These are phyloP conservation scores for Clostera curtula DNA, from an alignment of 2,888 invertebrate species.

Conservation along the genomic window DNA sequence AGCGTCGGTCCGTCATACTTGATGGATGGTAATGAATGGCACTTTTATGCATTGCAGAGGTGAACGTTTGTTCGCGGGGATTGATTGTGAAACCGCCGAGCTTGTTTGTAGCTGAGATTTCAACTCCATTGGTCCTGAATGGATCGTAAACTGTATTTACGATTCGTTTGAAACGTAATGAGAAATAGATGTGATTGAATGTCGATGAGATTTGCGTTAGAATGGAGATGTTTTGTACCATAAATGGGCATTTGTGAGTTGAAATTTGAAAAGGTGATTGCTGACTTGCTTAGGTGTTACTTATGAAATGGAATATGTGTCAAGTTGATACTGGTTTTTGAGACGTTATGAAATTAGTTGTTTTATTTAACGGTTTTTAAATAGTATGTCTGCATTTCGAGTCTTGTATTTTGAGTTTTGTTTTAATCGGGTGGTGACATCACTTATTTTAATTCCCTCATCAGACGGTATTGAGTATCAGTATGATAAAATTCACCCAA, in stretches of 20 bases:
- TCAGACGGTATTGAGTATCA: too few relatives aligned
- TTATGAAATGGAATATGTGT: too few relatives aligned
- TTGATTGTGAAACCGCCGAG: slow-evolving; percentile 25
- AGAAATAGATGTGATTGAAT: slow-evolving; percentile 12
- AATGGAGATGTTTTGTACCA: slow-evolving; percentile 12
- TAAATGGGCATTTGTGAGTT: slow-evolving; percentile 5
- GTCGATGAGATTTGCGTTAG: slow-evolving; percentile 13
- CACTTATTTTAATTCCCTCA: too few relatives aligned
- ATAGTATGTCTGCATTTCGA: too few relatives aligned
- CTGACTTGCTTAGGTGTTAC: too few relatives aligned
- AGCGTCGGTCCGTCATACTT: slow-evolving; percentile 42
- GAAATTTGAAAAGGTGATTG: too few relatives aligned
- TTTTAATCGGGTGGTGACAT: too few relatives aligned
- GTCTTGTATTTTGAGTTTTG: too few relatives aligned
- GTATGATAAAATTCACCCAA: too few relatives aligned
- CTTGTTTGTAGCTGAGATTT: slow-evolving; percentile 22
- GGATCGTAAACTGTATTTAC: slow-evolving; percentile 24
- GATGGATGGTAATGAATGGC: slow-evolving; percentile 54
- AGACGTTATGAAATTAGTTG: too few relatives aligned
- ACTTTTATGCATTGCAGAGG: slow-evolving; percentile 40
- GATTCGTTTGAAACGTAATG: slow-evolving; percentile 18
- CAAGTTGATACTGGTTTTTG: too few relatives aligned
- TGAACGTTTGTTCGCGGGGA: slow-evolving; percentile 26
- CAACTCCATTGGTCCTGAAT: slow-evolving; percentile 25
- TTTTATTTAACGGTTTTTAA: too few relatives aligned